Conservation (phyloP, 2,797 vertebrate genomes). For the Cyclura pinguis region DNA sequence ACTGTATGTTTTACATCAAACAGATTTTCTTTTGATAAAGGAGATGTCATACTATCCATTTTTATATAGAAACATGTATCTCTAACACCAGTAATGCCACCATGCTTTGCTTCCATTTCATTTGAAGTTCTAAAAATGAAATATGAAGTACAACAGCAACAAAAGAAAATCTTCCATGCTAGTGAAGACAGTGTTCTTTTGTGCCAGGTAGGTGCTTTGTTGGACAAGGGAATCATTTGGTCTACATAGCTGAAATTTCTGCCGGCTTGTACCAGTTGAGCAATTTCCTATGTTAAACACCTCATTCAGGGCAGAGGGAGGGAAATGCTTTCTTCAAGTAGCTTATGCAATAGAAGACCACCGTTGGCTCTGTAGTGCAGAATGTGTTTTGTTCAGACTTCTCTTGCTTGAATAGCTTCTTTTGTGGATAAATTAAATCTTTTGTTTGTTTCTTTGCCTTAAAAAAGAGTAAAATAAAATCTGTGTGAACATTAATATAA, state of each 20-base stretch:
- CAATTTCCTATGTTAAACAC: background rate
- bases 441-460: slow-evolving; percentile 51
- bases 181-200: slow-evolving; percentile 12
- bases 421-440: slow-evolving; percentile 61
- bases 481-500: slow-evolving; percentile 70
- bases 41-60: slow-evolving; percentile 18
- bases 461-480: slow-evolving; percentile 56
- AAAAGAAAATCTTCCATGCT: background rate
- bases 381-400: slow-evolving; percentile 50
- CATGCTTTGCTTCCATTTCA: background rate
- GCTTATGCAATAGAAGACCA: slow-evolving; percentile 41
- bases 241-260: background rate
- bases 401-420: slow-evolving; percentile 52
- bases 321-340: background rate
- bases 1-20: slow-evolving; percentile 25
- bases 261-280: background rate
- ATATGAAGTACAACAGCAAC: slow-evolving; percentile 27
- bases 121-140: slow-evolving; percentile 36
- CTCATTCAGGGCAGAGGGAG: background rate
- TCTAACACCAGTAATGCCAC: background rate
- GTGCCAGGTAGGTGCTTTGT: slow-evolving; percentile 1
- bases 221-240: slow-evolving; percentile 8
- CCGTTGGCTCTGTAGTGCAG: slow-evolving; percentile 46
- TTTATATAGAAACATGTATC: background rate
- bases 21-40: background rate